Percentiles rank a stretch among this genome's conserved stretches.
Evolutionary conservation across 2,797 vertebrate genomes (phyloP).

Genomic region (Spizella passerina): DNA sequence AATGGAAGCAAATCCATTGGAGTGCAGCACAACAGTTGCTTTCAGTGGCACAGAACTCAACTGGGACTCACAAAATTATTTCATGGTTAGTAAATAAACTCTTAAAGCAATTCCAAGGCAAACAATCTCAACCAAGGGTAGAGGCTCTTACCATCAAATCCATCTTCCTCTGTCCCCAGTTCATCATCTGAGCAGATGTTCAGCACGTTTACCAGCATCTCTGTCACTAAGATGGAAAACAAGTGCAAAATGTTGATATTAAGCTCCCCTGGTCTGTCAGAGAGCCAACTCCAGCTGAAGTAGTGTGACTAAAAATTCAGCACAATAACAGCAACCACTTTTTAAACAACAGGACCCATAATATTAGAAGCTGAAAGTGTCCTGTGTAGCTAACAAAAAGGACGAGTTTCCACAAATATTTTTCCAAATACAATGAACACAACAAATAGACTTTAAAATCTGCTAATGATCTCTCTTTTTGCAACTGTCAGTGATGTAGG

Average conservation of each 20-base stretch:
- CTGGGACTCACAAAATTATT: not conserved
- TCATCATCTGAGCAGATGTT: constrained; percentile 99
- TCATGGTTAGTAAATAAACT: not conserved
- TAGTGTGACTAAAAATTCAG: not conserved
- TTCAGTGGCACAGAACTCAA: constrained; percentile 1
- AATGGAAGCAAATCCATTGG: constrained; percentile 10
- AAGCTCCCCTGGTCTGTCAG: not conserved
- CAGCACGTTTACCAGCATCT: constrained; percentile 98
- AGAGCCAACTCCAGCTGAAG: not conserved
- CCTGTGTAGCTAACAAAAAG: not conserved
- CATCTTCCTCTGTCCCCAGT: constrained; percentile 94
- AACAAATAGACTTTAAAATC: not conserved
- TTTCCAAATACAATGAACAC: not conserved
- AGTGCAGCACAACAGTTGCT: not conserved
- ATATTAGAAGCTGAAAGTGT: not conserved
- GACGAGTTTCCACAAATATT: not conserved
- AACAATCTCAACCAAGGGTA: not conserved
- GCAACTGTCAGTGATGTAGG: not conserved
- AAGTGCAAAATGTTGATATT: not conserved
- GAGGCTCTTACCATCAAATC: constrained; percentile 91
- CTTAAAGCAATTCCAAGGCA: not conserved
- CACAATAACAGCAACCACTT: not conserved
- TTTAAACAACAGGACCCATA: not conserved
- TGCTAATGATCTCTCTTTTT: not conserved
- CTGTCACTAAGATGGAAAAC: constrained; percentile 85